Conservation (phyloP, 2,113 vertebrate species). For the Rhinoptilus africanus region DNA sequence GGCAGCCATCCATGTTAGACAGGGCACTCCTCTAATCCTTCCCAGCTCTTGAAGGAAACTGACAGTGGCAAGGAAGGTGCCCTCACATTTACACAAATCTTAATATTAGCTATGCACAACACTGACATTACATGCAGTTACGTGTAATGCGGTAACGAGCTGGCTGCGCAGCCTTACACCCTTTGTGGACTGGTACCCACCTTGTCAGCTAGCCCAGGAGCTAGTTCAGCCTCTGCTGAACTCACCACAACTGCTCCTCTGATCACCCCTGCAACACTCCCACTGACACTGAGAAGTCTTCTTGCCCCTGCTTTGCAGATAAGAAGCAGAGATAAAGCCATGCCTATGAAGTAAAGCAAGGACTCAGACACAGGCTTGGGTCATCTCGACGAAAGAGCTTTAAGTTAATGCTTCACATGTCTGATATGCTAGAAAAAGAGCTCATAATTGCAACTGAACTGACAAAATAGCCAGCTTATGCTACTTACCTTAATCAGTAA, state of each 20-base stretch:
- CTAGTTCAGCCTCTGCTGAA: neutral
- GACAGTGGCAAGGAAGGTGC: neutral
- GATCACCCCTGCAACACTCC: neutral
- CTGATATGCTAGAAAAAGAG: neutral
- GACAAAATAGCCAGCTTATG: neutral
- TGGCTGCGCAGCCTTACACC: neutral
- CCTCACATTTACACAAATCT: neutral
- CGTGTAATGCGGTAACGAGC: fast-evolving
- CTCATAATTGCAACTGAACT: neutral
- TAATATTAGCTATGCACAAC: neutral
- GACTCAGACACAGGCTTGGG: neutral
- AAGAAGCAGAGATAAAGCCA: neutral
- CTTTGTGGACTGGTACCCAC: fast-evolving
- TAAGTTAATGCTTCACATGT: neutral
- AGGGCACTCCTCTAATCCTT: neutral
- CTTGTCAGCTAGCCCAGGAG: neutral
- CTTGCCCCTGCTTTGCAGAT: neutral
- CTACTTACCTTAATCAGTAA: neutral
- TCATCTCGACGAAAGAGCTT: neutral
- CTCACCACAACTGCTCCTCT: neutral
- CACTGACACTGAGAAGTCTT: neutral
- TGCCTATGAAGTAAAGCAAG: neutral
- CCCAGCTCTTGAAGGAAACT: neutral
- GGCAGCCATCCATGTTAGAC: neutral
- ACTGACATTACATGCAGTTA: neutral